phyloP scores from a whole-genome alignment of 2,888 invertebrate species.

The Gasteruption jaculator region DNA sequence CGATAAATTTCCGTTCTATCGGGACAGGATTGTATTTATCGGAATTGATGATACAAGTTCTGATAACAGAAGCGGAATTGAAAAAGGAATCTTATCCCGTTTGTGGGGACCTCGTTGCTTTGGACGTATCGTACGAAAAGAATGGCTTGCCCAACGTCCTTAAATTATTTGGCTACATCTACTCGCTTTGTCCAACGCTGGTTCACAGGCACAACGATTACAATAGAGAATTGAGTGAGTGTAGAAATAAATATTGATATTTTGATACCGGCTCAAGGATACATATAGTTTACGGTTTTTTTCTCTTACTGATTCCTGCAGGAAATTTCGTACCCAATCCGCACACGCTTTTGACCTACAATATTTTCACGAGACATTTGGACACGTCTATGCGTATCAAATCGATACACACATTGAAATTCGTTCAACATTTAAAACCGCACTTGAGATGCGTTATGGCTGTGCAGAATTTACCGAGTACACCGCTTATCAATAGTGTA shows the following conservation, averaged over 20 bases:
- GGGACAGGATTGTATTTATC: conserved; percentile 23
- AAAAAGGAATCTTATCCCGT: conserved; percentile 27
- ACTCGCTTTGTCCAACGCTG: too few species aligned
- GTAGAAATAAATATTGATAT: neutral
- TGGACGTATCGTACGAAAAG: too few species aligned
- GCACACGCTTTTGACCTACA: conserved; percentile 34
- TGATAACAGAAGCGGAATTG: conserved; percentile 31
- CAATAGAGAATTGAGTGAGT: conserved; percentile 32
- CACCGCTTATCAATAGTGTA: conserved; percentile 59
- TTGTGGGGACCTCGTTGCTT: conserved; percentile 39
- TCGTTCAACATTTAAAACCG: conserved; percentile 47
- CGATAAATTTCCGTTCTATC: conserved; percentile 20
- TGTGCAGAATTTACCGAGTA: conserved; percentile 58
- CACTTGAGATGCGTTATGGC: conserved; percentile 62
- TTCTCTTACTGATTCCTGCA: conserved; percentile 14
- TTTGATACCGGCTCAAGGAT: too few species aligned
- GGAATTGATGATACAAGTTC: conserved; percentile 32
- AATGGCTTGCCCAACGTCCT: conserved; percentile 17
- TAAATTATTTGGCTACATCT: conserved; percentile 41
- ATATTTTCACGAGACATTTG: conserved; percentile 34
- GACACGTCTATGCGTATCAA: conserved; percentile 29
- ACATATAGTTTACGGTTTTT: neutral
- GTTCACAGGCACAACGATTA: too few species aligned
- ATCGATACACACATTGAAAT: conserved; percentile 37
- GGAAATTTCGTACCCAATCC: conserved; percentile 29